A percentile compares a stretch with the other conserved stretches of the same genome.
phyloP scores from a whole-genome alignment of 2,888 invertebrate species.

The Girardia tigrina region DNA sequence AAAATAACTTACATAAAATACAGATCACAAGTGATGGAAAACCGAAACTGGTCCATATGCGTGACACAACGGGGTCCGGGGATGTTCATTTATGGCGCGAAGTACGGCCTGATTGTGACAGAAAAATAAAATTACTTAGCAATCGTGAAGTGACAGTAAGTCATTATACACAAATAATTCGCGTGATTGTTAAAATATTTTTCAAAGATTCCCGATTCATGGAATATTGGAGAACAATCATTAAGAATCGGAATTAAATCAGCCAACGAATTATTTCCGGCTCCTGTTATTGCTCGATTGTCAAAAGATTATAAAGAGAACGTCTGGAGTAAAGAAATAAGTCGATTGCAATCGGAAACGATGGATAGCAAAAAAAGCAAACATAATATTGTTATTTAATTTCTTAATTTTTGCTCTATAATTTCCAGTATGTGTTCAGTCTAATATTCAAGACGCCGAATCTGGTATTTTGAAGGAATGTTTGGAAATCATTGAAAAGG shows the following conservation, averaged over 20 bases:
- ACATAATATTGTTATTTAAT: slow-evolving; percentile 51
- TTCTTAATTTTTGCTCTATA: background rate
- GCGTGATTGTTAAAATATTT: background rate
- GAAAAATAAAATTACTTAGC: background rate
- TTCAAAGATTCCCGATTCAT: slow-evolving; percentile 58
- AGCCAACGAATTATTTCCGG: slow-evolving; percentile 72
- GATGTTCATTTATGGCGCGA: slow-evolving; percentile 70
- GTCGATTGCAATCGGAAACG: slow-evolving; percentile 59
- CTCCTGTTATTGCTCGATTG: slow-evolving; percentile 67
- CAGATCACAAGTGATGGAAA: slow-evolving; percentile 74
- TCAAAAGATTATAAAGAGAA: slow-evolving; percentile 64
- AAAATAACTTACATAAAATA: too few relatives aligned
- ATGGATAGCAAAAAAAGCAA: background rate
- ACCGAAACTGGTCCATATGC: slow-evolving; percentile 79
- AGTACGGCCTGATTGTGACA: background rate
- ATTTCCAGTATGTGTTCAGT: background rate
- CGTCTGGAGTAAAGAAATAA: slow-evolving; percentile 62
- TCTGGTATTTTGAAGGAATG: slow-evolving; percentile 57
- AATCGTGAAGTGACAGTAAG: background rate
- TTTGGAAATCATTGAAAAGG: slow-evolving; percentile 69
- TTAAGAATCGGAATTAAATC: slow-evolving; percentile 76
- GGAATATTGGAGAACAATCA: slow-evolving; percentile 70
- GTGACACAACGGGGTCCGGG: slow-evolving; percentile 87
- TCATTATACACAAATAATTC: background rate
- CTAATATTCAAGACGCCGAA: background rate